Evolutionary conservation across 2,797 vertebrate species (phyloP).

Genomic region (Garrulus glandarius): DNA sequence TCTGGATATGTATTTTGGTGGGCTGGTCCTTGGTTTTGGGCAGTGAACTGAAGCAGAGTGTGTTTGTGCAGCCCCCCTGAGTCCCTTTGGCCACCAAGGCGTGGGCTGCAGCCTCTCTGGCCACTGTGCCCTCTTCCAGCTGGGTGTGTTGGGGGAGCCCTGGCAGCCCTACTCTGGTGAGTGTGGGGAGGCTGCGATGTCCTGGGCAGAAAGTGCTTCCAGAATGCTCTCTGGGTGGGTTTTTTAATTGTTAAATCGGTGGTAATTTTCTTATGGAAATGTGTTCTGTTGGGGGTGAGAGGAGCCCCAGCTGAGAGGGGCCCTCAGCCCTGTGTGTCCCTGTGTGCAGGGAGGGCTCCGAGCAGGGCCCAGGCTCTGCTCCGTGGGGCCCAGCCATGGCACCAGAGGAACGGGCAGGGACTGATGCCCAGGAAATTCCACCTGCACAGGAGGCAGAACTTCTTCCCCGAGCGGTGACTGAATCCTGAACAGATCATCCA

Average conservation of each 20-base stretch:
- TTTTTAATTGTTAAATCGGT: not conserved
- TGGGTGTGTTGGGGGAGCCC: accelerated
- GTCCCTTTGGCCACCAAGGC: not conserved
- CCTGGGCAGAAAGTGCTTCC: not conserved
- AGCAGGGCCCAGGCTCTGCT: not conserved
- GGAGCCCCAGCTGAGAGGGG: not conserved
- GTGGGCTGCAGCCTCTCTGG: accelerated
- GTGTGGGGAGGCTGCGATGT: accelerated
- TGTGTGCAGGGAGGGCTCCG: not conserved
- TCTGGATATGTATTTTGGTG: accelerated
- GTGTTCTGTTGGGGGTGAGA: not conserved
- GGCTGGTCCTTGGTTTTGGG: not conserved
- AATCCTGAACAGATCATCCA: accelerated
- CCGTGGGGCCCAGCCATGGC: not conserved
- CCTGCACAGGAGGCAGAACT: not conserved
- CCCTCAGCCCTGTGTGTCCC: not conserved
- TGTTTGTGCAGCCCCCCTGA: accelerated
- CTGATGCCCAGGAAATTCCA: not conserved
- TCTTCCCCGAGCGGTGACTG: accelerated
- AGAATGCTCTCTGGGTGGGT: accelerated
- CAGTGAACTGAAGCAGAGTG: accelerated
- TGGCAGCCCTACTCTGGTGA: not conserved
- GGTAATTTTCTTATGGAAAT: not conserved
- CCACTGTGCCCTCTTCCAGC: not conserved
- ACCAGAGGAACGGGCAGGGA: not conserved